These are phyloP conservation scores for Trissolcus brochymenae DNA, from an alignment of 2,888 invertebrate genomes.

Conservation along the genomic window DNA sequence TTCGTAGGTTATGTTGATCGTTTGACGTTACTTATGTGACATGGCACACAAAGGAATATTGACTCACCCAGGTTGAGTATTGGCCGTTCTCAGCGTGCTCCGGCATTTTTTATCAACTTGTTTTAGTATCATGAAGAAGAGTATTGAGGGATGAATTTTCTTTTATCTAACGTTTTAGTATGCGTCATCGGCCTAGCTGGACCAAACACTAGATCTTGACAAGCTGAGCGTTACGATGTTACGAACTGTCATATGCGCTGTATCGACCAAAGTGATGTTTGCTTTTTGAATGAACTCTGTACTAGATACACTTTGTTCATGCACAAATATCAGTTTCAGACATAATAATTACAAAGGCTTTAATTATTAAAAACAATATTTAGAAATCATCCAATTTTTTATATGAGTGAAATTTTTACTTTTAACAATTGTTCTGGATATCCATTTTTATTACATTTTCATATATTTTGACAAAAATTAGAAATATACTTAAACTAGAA, in stretches of 20 bases:
- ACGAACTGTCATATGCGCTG: slow-evolving; percentile 14
- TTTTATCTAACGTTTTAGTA: slow-evolving; percentile 28
- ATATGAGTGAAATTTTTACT: no score
- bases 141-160: slow-evolving; percentile 13
- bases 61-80: slow-evolving; percentile 81
- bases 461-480: no score
- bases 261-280: slow-evolving; percentile 11
- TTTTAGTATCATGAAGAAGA: slow-evolving; percentile 25
- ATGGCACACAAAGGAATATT: slow-evolving; percentile 1
- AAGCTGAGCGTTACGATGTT: slow-evolving; percentile 11
- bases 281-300: no score
- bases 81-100: slow-evolving; percentile 78
- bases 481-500: no score
- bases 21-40: not conserved
- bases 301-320: no score
- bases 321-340: no score
- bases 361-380: no score
- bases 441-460: no score
- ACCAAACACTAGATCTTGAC: slow-evolving; percentile 30
- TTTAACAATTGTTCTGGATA: no score
- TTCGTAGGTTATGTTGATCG: no score
- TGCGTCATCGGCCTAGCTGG: slow-evolving; percentile 34
- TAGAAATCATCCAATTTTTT: no score
- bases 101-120: slow-evolving; percentile 76
- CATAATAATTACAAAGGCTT: no score